A percentile compares a stretch with the other conserved stretches of the same genome.
Evolutionary conservation across 1,140 invertebrate genomes (phyloP).

Genomic region (Aphelinus atriplicis): DNA sequence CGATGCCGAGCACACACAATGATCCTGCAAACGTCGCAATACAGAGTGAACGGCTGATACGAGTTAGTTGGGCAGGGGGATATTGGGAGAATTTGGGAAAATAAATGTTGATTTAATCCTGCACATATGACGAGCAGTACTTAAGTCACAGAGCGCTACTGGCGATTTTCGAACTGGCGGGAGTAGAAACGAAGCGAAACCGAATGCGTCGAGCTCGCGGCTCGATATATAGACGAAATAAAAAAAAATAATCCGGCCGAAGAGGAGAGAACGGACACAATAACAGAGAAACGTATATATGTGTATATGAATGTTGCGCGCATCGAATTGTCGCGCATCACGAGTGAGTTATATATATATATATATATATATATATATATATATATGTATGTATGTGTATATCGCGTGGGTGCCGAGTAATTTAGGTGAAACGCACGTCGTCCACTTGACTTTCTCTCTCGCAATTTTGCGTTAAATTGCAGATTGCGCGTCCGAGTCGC

Average conservation of each 20-base stretch:
- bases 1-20: too few species aligned
- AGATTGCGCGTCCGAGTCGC: background rate
- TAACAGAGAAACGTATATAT: background rate
- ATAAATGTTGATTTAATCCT: constrained; percentile 12
- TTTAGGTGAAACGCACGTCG: constrained; percentile 12
- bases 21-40: too few species aligned
- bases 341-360: background rate
- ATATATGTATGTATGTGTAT: background rate
- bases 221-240: constrained; percentile 5
- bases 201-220: background rate
- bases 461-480: background rate
- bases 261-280: background rate
- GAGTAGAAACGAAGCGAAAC: background rate
- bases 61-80: too few species aligned
- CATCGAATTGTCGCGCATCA: background rate
- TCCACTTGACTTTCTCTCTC: constrained; percentile 21
- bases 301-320: background rate
- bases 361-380: background rate
- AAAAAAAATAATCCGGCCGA: constrained; percentile 1
- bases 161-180: background rate
- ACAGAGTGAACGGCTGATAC: too few species aligned
- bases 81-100: background rate
- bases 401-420: constrained; percentile 10
- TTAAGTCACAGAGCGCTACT: constrained; percentile 12
- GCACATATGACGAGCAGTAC: constrained; percentile 6